These are phyloP conservation scores for Chymomyza amoena DNA, from an alignment of 2,888 invertebrate genomes.

Conservation along the genomic window DNA sequence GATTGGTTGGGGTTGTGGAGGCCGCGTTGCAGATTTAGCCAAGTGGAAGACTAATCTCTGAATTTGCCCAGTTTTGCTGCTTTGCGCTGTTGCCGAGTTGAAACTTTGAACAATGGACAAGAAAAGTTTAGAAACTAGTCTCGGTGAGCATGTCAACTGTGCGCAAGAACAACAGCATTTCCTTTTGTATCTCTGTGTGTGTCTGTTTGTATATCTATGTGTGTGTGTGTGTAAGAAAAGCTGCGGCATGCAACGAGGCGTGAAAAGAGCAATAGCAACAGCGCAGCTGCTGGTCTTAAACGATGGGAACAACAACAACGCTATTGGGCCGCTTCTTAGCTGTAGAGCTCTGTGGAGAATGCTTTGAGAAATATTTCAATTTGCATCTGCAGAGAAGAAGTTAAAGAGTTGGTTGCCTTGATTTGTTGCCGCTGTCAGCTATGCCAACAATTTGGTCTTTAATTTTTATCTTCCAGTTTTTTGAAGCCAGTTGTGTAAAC, in stretches of 20 bases:
- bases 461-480: conserved; percentile 26
- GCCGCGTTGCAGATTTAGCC: conserved; percentile 59
- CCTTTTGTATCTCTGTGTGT: conserved; percentile 18
- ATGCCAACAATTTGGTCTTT: conserved; percentile 28
- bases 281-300: not conserved
- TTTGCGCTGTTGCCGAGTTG: conserved; percentile 8
- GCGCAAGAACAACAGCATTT: conserved; percentile 60
- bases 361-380: conserved; percentile 54
- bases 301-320: not conserved
- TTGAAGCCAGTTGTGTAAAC: not conserved
- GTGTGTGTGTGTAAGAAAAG: not conserved
- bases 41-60: conserved; percentile 74
- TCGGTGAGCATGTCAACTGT: conserved; percentile 66
- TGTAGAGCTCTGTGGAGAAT: not conserved
- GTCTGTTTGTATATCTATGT: not conserved
- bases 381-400: conserved; percentile 40
- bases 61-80: conserved; percentile 38
- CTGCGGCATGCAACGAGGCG: conserved; percentile 55
- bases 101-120: conserved; percentile 66
- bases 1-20: conserved; percentile 3
- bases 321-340: conserved; percentile 33
- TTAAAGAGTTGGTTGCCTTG: conserved; percentile 11
- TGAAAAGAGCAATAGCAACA: conserved; percentile 48
- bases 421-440: conserved; percentile 16
- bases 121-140: conserved; percentile 66